Base-by-base conservation (phyloP, 2,113 vertebrate genomes). In the Hucho hucho region DNA sequence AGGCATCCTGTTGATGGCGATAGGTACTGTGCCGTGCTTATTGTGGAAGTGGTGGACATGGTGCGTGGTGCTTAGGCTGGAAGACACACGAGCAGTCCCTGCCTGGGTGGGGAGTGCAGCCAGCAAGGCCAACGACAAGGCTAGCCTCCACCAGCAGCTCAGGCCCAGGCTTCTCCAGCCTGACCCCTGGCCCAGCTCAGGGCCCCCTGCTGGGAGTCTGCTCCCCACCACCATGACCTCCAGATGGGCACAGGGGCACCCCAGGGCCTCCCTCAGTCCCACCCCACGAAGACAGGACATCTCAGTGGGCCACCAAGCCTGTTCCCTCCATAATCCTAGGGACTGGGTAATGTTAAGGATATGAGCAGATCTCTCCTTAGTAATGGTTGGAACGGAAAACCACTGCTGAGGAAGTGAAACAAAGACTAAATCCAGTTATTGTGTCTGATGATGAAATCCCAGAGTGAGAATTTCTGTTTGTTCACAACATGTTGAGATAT, bases 31-130 rank as follows among this genome's bases (percentile, higher is more conserved):
- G 86, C 95, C 95, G 81, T 96, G 95, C 88, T 96, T 96, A 90
- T 94, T 97, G 92, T 97, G 96, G 91, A 97, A 97, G 93, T 97
- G 96, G 90, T 97, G 96, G 87, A 97, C 96, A 82, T 97, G 96
- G 90, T 96, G 96, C n/a, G 96, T 96, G 83, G 96, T 97, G 79
- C 96, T 97, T 87, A 97, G 94, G 86, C 96, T 97, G 83, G 96
- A 97, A 76, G 96, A 97, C 83, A 97, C 96, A 47, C 96, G 94
- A 75, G 96, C 96, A 74, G 93, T 94, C 78, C 93, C 93, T 46
- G 92, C 89, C 83, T 91, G 89, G 81, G 92, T 92, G 75, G 91
- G 91, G 43, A 93, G 84, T 1, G 90, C 70, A 32, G 88, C 88
- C 25, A 94, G 88, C 80, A 94, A 77, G 29, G 91, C 82, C 22